Conservation (phyloP, 53 echinoderm and acorn worm genomes). For the Echinometra lucunter region DNA sequence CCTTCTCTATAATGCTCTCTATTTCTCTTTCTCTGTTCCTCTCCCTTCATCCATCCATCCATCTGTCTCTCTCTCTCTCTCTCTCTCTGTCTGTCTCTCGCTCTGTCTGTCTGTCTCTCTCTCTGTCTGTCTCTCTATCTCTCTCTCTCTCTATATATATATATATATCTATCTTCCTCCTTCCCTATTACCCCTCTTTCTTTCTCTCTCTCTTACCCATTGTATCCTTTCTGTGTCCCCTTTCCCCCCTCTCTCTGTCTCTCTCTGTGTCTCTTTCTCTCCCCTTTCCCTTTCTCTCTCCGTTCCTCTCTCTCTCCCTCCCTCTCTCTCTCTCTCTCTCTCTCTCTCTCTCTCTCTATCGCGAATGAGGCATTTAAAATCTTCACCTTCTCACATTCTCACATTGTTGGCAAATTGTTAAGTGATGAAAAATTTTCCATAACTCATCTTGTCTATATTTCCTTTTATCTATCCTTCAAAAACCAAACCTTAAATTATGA, state of each 20-base stretch:
- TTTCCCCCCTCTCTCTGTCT: too few relatives aligned
- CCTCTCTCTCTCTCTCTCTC: background rate
- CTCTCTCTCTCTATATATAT: background rate
- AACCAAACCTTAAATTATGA: constrained; percentile 25
- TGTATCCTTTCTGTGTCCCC: background rate
- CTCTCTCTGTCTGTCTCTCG: too few relatives aligned
- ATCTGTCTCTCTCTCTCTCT: too few relatives aligned
- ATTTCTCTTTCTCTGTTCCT: background rate
- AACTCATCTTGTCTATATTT: constrained; percentile 48
- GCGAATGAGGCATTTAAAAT: background rate
- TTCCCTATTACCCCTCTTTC: background rate
- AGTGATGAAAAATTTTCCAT: constrained; percentile 39
- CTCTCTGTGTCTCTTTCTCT: background rate
- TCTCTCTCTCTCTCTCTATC: background rate
- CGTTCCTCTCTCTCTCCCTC: background rate
- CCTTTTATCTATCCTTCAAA: constrained; percentile 10
- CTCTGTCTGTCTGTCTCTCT: too few relatives aligned
- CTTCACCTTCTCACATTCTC: constrained; percentile 20
- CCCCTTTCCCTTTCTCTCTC: background rate
- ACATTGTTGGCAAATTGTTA: constrained; percentile 54
- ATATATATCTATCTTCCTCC: background rate
- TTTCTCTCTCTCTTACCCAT: too few relatives aligned
- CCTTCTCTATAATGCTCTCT: background rate
- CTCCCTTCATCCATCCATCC: too few relatives aligned
- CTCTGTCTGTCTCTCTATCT: background rate